phyloP scores from a whole-genome alignment of 64 coral and sea anemone genomes.

The Montipora efflorescens region DNA sequence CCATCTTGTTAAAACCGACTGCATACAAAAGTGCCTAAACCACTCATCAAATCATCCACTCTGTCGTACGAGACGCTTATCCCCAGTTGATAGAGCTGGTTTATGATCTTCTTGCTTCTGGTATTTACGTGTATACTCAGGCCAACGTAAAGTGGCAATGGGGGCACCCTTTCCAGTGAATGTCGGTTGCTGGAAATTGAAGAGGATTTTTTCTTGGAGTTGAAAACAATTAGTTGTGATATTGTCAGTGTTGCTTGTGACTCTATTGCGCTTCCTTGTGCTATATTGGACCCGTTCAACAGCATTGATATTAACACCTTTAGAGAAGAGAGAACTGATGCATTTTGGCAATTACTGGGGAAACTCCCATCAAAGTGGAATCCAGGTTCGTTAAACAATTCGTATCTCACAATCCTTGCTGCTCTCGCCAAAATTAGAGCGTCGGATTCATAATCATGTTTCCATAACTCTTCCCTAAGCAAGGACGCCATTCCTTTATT shows the following conservation, averaged over 20 bases:
- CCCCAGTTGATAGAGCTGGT: conserved; percentile 48
- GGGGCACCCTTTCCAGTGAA: conserved; percentile 9
- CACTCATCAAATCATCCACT: conserved; percentile 45
- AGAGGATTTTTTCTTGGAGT: background rate
- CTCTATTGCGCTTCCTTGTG: too few species aligned
- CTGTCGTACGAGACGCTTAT: conserved; percentile 35
- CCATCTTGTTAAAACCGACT: conserved; percentile 44
- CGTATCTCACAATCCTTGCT: too few species aligned
- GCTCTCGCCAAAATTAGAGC: too few species aligned
- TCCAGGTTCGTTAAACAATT: background rate
- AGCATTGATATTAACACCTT: conserved; percentile 30
- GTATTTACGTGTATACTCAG: conserved; percentile 53
- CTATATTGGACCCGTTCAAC: too few species aligned
- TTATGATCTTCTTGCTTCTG: conserved; percentile 45
- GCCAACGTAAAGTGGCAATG: conserved; percentile 15
- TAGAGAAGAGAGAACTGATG: conserved; percentile 3
- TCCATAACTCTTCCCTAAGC: background rate
- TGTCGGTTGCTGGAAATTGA: conserved; percentile 5
- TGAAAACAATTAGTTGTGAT: too few species aligned
- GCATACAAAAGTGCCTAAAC: conserved; percentile 14
- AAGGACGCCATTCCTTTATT: background rate
- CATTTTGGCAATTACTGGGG: background rate
- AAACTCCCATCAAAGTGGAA: conserved; percentile 2
- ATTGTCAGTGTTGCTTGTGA: too few species aligned
- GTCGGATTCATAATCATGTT: too few species aligned